Base-by-base conservation (phyloP, 2,113 vertebrate species). In the Gobio gobio region DNA sequence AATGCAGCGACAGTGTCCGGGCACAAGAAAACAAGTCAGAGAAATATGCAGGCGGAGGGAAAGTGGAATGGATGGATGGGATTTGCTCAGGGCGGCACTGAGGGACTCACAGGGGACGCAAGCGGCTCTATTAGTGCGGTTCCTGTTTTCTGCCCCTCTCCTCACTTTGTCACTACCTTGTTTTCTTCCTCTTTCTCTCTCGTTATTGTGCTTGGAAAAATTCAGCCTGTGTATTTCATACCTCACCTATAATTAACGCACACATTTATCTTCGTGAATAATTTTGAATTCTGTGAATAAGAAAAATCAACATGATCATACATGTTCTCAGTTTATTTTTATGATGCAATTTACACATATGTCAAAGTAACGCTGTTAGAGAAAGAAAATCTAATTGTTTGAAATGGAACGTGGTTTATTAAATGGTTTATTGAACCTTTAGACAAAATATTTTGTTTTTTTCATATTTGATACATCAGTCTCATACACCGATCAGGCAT, bases 31-130 rank as follows among this genome's bases (percentile, higher is more conserved):
- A 88, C 87, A 75, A 86, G 85, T 66, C 81, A 81, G 80, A 78
- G 88, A 89, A 83, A 87, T 83, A 86, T 85, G 79, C 79, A 85
- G 76, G 49, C 4, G 40, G 10, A 54, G 51, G 24, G 7, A 83
- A 66, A 83, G 73, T 43, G 59, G 73, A 40, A 12, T 40, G 78
- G 78, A 85, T 83, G 66, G 79, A 86, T 83, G 81, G 49, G 59
- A 58, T 64, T 24, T 77, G 51, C 85, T 51, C 10, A 24, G 66
- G 82, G 87, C 63, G n/a, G 13, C 51, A 36, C 84, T 47, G 20
- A 72, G 59, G 82, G 85, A 77, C 84, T 54, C 24, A 47, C 24
- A 20, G 49, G 63, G 80, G 29, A 43, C 13, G 1, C 8, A 56
- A 86, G 83, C 58, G 12, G 43, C 73, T 72, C 76, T 49, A 33